Percentiles rank a stretch among this genome's conserved stretches.
These are phyloP conservation scores for Anadara kagoshimensis DNA, from an alignment of 1,140 invertebrate genomes.

Conservation along the genomic window DNA sequence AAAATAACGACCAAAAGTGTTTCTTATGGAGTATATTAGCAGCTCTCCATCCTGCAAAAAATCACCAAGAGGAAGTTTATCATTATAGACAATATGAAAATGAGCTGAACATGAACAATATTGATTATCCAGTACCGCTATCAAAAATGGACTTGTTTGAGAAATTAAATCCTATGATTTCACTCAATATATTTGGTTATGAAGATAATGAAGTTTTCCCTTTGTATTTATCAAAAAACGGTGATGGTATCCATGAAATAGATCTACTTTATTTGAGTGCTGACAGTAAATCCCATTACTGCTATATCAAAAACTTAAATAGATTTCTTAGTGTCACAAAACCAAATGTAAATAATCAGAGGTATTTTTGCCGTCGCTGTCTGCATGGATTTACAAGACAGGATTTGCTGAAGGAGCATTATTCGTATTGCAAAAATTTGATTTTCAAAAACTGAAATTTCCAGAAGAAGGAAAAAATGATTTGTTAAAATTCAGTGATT, in stretches of 20 bases:
- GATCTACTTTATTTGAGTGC: conserved; percentile 14
- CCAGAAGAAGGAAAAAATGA: conserved; percentile 30
- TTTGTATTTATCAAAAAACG: conserved; percentile 11
- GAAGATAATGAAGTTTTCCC: conserved; percentile 21
- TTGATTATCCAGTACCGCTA: conserved; percentile 15
- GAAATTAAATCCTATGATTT: conserved; percentile 20
- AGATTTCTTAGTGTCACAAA: conserved; percentile 11
- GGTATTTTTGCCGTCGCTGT: conserved; percentile 37
- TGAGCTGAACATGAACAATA: conserved; percentile 19
- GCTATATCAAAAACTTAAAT: conserved; percentile 35
- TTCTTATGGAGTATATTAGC: conserved; percentile 31
- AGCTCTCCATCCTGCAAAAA: conserved; percentile 15
- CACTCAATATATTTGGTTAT: conserved; percentile 20
- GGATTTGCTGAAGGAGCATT: conserved; percentile 17
- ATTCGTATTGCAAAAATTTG: conserved; percentile 16
- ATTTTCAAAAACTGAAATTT: conserved; percentile 14
- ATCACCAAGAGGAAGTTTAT: background rate
- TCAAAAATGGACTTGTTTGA: conserved; percentile 26
- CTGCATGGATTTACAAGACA: conserved; percentile 34
- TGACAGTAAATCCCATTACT: conserved; percentile 28
- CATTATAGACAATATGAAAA: conserved; percentile 15
- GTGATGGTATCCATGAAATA: background rate
- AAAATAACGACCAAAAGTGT: conserved; percentile 30
- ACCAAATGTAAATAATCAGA: conserved; percentile 1
- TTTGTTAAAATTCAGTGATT: background rate